Base-by-base conservation (phyloP, 2,113 vertebrate species). In the Solenodon paradoxus region DNA sequence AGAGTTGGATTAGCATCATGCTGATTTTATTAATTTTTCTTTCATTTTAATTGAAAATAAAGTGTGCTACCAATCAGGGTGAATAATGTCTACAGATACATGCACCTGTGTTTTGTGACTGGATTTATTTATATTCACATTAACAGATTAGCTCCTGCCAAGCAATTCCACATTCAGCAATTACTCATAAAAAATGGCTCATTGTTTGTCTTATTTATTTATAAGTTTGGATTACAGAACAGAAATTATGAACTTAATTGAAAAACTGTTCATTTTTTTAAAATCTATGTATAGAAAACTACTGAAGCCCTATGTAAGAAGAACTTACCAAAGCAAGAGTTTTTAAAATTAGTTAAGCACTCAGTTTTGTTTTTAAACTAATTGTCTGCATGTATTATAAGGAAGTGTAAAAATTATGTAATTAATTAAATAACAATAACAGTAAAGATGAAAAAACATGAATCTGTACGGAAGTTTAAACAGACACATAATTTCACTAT, bases 11-110 rank as follows among this genome's bases (percentile, higher is more conserved):
- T 93, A 93, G 2, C 11, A 88, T 95, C 57, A 87, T 80, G 63
- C 72, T 86, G 92, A 47, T 93, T 79, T 95, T 90, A 35, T 42
- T 49, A n/a, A n/a, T 93, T 68, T 83, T 85, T 49, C 55, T 28
- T 94, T 74, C 4, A 71, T 55, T 90, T 74, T 84, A 90, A 85
- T 90, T 90, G 57, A 92, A 95, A 97, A 68, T 35, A 84, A 86
- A 90, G 9, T 51, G 4, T 3, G 3, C 30, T 45, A 35, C 45
- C 49, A 80, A 10, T 74, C 35, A n/a, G 28, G 3, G 13, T 88
- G 47, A 77, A 68, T 86, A 47, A 93, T 72, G 20, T 45, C n/a
- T 74, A 22, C 6, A 64, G 35, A 57, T 78, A 51, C 5, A 2
- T 61, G 9, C 82, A 96, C n/a, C 42, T 86, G 77, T 86, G 61